Conservation (phyloP, 2,113 vertebrate genomes). For the Tachysurus fulvidraco region DNA sequence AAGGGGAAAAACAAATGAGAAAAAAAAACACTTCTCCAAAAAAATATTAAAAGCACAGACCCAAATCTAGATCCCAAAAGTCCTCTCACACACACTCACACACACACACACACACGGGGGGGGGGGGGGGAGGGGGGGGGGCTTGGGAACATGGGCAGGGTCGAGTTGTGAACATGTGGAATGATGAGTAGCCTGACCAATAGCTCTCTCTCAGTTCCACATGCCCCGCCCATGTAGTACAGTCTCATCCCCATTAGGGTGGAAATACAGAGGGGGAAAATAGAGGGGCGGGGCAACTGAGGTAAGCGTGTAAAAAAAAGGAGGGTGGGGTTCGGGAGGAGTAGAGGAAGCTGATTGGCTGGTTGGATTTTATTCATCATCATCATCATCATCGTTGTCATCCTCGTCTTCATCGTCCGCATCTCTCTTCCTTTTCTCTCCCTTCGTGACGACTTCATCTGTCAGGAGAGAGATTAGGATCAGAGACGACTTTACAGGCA, state of each 20-base stretch:
- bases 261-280: constrained; percentile 60
- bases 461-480: neutral
- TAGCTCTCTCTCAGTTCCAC: constrained; percentile 74
- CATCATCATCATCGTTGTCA: constrained; percentile 77
- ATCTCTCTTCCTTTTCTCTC: constrained; percentile 89
- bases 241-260: constrained; percentile 78
- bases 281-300: constrained; percentile 56
- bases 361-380: constrained; percentile 71
- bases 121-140: neutral
- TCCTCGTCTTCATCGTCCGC: constrained; percentile 85
- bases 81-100: constrained; percentile 63
- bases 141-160: constrained; percentile 27
- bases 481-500: neutral
- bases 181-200: neutral
- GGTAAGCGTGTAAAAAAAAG: constrained; percentile 53
- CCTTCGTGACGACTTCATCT: constrained; percentile 69
- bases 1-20: constrained; percentile 63
- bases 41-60: constrained; percentile 86
- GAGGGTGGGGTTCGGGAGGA: constrained; percentile 45
- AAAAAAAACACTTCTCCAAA: constrained; percentile 73
- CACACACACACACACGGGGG: constrained; percentile 48
- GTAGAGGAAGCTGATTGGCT: constrained; percentile 66
- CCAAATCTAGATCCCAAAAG: constrained; percentile 81
- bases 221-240: constrained; percentile 79
- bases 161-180: constrained; percentile 75